phyloP scores from a whole-genome alignment of 2,797 vertebrate genomes.

The Hippopotamyrus pictus region DNA sequence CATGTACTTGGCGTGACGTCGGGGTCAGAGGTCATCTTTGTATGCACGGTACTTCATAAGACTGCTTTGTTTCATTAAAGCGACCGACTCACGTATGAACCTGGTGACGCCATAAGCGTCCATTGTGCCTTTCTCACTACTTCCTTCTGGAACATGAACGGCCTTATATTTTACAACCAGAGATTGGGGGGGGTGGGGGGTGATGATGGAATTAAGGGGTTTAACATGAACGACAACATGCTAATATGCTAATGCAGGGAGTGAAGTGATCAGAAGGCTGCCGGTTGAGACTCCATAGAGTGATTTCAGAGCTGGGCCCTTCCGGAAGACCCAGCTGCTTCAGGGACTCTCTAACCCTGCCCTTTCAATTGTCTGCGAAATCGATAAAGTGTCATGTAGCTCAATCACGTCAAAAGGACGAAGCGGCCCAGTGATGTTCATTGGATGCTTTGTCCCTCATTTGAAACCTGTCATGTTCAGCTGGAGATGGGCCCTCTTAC shows the following conservation, averaged over 20 bases:
- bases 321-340: background rate
- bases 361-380: background rate
- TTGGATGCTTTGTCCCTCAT: background rate
- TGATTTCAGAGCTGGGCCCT: background rate
- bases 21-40: background rate
- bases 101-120: background rate
- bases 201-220: background rate
- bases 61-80: conserved; percentile 4
- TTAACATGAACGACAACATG: background rate
- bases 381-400: background rate
- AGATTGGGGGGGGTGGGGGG: background rate
- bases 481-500: background rate
- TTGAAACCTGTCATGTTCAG: background rate
- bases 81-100: background rate
- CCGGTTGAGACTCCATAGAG: background rate
- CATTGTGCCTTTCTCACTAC: background rate
- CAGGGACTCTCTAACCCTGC: background rate
- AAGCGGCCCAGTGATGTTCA: background rate
- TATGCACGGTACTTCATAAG: background rate
- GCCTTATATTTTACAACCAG: background rate
- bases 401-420: background rate
- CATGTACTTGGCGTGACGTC: background rate
- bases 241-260: background rate
- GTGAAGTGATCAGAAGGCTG: background rate
- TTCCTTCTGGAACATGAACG: background rate